Percentiles rank a stretch among this genome's conserved stretches.
These are phyloP conservation scores for Thamnaconus septentrionalis DNA, from an alignment of 2,113 vertebrate genomes.

Conservation along the genomic window DNA sequence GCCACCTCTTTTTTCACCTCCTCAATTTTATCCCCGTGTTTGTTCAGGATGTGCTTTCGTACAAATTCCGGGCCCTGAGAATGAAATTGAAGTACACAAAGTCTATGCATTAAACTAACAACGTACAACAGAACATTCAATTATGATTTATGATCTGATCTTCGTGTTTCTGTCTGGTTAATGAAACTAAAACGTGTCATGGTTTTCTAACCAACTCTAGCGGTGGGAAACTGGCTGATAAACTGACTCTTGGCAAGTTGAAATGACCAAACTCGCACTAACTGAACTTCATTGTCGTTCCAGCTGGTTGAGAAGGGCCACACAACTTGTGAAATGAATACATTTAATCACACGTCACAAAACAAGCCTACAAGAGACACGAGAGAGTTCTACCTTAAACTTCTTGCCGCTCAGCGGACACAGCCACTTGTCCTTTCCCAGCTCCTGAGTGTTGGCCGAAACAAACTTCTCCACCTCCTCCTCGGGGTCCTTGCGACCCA, in stretches of 20 bases:
- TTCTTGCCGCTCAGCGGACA: constrained; percentile 95
- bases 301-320: too few species aligned
- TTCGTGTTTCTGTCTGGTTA: not conserved
- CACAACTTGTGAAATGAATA: not conserved
- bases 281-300: too few species aligned
- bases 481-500: constrained; percentile 89
- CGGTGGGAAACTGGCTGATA: too few species aligned
- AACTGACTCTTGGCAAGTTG: too few species aligned
- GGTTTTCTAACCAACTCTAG: too few species aligned
- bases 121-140: not conserved
- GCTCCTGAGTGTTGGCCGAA: constrained; percentile 89
- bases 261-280: too few species aligned
- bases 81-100: constrained; percentile 8
- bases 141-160: not conserved
- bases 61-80: constrained; percentile 91
- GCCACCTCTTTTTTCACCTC: constrained; percentile 91
- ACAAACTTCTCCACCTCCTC: constrained; percentile 95
- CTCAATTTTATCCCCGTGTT: constrained; percentile 91
- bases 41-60: constrained; percentile 92
- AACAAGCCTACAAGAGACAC: too few species aligned
- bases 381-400: constrained; percentile 80
- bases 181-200: not conserved
- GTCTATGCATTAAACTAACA: not conserved
- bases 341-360: not conserved
- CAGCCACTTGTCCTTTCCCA: constrained; percentile 95